Evolutionary conservation across 2,888 invertebrate genomes (phyloP).

Genomic region (Drosophila mimetica): DNA sequence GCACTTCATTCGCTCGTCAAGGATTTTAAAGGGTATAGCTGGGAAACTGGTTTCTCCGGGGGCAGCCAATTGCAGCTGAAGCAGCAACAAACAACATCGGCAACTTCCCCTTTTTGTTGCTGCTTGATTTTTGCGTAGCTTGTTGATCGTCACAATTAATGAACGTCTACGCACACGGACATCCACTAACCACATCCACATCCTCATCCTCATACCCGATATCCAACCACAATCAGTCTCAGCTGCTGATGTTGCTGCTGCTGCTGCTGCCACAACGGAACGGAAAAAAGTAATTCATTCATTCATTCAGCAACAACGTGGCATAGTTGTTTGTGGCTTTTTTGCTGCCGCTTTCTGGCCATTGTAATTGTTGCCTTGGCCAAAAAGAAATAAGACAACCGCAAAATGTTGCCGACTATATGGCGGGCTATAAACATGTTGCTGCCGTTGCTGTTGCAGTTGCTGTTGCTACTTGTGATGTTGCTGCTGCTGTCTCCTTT

Average conservation of each 20-base stretch:
- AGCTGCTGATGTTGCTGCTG: conserved; percentile 46
- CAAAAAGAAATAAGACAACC: conserved; percentile 57
- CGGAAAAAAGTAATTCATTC: conserved; percentile 80
- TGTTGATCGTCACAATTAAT: conserved; percentile 83
- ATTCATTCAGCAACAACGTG: conserved; percentile 58
- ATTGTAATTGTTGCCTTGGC: conserved; percentile 69
- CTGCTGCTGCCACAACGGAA: conserved; percentile 53
- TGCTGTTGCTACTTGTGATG: conserved; percentile 35
- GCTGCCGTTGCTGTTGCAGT: conserved; percentile 38
- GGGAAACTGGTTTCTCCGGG: conserved; percentile 44
- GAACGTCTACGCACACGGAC: conserved; percentile 79
- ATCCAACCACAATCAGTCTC: conserved; percentile 54
- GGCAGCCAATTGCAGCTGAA: conserved; percentile 42
- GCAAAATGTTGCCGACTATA: conserved; percentile 66
- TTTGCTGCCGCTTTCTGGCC: conserved; percentile 25
- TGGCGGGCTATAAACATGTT: conserved; percentile 63
- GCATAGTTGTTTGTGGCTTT: conserved; percentile 55
- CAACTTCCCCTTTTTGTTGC: conserved; percentile 53
- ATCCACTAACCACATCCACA: conserved; percentile 64
- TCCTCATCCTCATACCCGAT: conserved; percentile 43
- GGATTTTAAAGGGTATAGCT: conserved; percentile 39
- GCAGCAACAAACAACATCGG: conserved; percentile 37
- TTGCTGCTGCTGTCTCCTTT: conserved; percentile 53
- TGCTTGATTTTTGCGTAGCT: conserved; percentile 73
- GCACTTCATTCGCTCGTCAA: conserved; percentile 13